These are phyloP conservation scores for Lagodon rhomboides DNA, from an alignment of 2,797 vertebrate species.

Conservation along the genomic window DNA sequence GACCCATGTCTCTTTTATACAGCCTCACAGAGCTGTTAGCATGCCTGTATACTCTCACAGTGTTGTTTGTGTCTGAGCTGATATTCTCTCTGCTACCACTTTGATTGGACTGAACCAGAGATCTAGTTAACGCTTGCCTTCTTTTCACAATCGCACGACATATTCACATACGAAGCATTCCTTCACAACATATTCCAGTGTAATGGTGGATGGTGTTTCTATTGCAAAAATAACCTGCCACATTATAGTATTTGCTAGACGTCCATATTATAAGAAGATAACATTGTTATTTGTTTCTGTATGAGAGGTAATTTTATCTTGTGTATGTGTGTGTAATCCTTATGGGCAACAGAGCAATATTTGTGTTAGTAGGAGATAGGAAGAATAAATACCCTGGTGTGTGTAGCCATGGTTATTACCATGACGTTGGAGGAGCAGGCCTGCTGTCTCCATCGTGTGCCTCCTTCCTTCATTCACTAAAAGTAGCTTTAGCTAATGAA, in stretches of 20 bases:
- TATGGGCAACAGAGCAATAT: slow-evolving; percentile 64
- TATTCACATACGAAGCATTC: slow-evolving; percentile 24
- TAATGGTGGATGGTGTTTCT: slow-evolving; percentile 21
- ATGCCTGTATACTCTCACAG: background rate
- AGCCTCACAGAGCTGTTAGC: too few species aligned
- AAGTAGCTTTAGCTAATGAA: slow-evolving; percentile 75
- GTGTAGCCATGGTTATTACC: slow-evolving; percentile 85
- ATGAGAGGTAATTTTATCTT: slow-evolving; percentile 22
- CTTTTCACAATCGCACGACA: slow-evolving; percentile 38
- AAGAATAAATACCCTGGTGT: slow-evolving; percentile 80
- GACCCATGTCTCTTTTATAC: too few species aligned
- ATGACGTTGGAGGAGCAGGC: slow-evolving; percentile 80
- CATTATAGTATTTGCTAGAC: background rate
- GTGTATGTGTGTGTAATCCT: slow-evolving; percentile 57
- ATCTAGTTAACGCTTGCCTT: slow-evolving; percentile 40
- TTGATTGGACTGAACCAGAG: slow-evolving; percentile 28
- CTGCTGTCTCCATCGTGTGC: slow-evolving; percentile 72
- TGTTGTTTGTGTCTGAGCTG: background rate
- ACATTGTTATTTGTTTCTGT: slow-evolving; percentile 21
- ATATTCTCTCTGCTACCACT: slow-evolving; percentile 7
- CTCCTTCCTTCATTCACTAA: slow-evolving; percentile 85
- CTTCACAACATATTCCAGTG: background rate
- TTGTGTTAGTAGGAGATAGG: slow-evolving; percentile 67
- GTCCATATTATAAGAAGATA: slow-evolving; percentile 3
- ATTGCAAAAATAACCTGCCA: slow-evolving; percentile 8